These are phyloP conservation scores for Eristalis pertinax DNA, from an alignment of 2,888 invertebrate species.

Conservation along the genomic window DNA sequence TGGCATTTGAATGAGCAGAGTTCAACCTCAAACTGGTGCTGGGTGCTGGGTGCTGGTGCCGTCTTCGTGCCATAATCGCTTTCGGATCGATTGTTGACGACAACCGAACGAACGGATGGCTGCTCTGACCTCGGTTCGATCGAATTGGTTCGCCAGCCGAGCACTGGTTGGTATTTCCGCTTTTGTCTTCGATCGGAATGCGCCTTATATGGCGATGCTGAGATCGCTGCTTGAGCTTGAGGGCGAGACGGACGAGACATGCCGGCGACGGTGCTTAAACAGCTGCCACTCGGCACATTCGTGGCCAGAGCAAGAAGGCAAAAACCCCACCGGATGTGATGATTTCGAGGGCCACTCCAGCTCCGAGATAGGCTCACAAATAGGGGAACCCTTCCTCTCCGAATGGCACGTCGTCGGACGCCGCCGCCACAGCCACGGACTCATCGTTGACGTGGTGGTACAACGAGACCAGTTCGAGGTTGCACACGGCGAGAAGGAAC, in stretches of 20 bases:
- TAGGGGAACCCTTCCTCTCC: too few species aligned
- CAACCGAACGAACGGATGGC: background rate
- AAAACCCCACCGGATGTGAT: too few species aligned
- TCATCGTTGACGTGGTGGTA: too few species aligned
- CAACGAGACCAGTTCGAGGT: background rate
- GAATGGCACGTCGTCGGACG: too few species aligned
- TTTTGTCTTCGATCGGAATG: background rate
- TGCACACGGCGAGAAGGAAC: background rate
- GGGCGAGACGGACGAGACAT: too few species aligned
- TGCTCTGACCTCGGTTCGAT: background rate
- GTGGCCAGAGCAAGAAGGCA: too few species aligned
- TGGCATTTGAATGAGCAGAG: constrained; percentile 47
- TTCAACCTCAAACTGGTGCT: background rate
- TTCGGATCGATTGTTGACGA: background rate
- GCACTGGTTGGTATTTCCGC: background rate
- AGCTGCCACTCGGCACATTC: too few species aligned
- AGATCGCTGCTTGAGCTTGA: background rate
- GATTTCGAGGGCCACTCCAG: too few species aligned
- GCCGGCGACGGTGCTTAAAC: too few species aligned
- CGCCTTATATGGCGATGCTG: background rate
- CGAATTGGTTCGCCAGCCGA: background rate
- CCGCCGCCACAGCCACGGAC: too few species aligned
- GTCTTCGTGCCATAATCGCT: background rate
- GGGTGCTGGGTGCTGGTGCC: background rate
- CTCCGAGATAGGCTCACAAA: too few species aligned